phyloP scores from a whole-genome alignment of 64 coral and sea anemone genomes.

The Pocillopora verrucosa region DNA sequence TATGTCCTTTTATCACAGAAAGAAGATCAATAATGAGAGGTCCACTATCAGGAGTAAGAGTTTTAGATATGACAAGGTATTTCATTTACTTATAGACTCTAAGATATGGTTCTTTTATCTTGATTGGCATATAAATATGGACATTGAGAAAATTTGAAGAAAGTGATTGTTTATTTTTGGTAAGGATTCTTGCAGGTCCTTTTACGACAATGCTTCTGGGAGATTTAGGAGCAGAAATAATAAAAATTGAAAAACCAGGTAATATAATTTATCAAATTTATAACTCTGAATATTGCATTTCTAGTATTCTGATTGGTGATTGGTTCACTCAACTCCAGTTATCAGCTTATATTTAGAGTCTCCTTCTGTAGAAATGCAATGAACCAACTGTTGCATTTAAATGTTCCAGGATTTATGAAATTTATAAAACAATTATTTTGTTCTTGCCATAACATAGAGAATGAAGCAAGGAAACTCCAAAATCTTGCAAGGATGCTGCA shows the following conservation, averaged over 20 bases:
- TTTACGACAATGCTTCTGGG: slow-evolving; percentile 93
- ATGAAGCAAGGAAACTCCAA: too few species aligned
- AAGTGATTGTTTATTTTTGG: not conserved
- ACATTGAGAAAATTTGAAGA: too few species aligned
- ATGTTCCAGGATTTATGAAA: too few species aligned
- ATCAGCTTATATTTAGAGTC: too few species aligned
- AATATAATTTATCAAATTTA: slow-evolving; percentile 1
- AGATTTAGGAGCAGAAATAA: slow-evolving; percentile 87
- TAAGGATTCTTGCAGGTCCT: slow-evolving; percentile 84
- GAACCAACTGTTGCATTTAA: too few species aligned
- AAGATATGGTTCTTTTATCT: not conserved
- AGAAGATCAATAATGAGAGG: not conserved
- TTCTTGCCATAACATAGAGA: too few species aligned
- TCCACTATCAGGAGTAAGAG: slow-evolving; percentile 52
- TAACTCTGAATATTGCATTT: not conserved
- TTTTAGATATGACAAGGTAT: slow-evolving; percentile 66
- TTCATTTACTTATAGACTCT: not conserved
- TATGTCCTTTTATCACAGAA: not conserved
- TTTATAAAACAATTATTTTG: too few species aligned
- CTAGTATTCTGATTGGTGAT: not conserved
- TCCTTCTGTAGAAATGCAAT: too few species aligned
- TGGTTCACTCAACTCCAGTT: too few species aligned
- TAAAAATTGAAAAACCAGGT: slow-evolving; percentile 89
- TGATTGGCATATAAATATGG: not conserved
- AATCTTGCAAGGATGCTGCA: too few species aligned